phyloP scores from a whole-genome alignment of 1,140 invertebrate genomes.

The Cyclina sinensis region DNA sequence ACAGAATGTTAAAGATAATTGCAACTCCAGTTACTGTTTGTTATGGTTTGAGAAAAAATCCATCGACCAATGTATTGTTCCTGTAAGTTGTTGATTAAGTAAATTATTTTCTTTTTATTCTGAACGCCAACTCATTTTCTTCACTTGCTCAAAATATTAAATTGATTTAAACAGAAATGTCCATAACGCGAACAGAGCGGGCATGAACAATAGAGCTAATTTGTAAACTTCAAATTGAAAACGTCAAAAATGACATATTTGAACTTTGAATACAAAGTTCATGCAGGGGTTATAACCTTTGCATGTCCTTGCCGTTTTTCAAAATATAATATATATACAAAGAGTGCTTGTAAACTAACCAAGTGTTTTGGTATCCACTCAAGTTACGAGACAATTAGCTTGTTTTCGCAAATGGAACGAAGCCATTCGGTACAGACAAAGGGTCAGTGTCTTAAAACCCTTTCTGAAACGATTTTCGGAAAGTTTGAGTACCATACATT shows the following conservation, averaged over 20 bases:
- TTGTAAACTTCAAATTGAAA: neutral
- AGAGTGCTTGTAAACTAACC: neutral
- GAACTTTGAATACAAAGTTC: slow-evolving; percentile 26
- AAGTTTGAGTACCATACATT: no score
- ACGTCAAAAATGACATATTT: neutral
- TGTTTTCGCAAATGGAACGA: neutral
- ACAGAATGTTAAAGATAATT: no score
- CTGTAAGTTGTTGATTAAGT: no score
- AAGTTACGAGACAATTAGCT: slow-evolving; percentile 2
- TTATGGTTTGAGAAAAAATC: no score
- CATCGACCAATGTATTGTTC: no score
- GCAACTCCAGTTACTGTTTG: no score
- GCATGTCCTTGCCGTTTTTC: neutral
- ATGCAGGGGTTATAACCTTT: slow-evolving; percentile 3
- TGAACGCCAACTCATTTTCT: no score
- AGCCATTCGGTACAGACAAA: neutral
- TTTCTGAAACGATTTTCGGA: neutral
- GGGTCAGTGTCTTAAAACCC: neutral
- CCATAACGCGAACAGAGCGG: neutral
- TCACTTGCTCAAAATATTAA: no score
- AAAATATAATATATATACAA: neutral
- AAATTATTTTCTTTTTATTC: no score
- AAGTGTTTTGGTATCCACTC: neutral
- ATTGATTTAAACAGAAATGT: no score
- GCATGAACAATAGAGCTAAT: slow-evolving; percentile 12